Conservation (phyloP, 2,888 invertebrate species). For the Drosophila merina region DNA sequence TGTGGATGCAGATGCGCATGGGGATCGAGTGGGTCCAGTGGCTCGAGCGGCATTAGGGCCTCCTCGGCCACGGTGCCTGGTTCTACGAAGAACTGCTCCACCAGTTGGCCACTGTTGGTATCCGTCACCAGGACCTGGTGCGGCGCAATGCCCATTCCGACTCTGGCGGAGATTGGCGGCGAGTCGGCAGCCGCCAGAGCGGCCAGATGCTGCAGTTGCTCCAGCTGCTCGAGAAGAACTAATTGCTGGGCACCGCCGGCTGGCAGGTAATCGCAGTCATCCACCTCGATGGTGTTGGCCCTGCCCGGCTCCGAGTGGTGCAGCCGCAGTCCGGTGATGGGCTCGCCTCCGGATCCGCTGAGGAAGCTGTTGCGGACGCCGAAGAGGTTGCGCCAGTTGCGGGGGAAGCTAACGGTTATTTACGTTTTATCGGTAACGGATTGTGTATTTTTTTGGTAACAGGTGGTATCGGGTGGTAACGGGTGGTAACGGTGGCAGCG, state of each 20-base stretch:
- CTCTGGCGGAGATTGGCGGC: slow-evolving; percentile 66
- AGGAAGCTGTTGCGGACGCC: slow-evolving; percentile 64
- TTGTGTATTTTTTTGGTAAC: slow-evolving; percentile 12
- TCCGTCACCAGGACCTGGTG: slow-evolving; percentile 80
- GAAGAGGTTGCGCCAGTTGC: slow-evolving; percentile 82
- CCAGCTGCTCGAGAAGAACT: slow-evolving; percentile 80
- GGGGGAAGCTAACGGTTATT: slow-evolving; percentile 80
- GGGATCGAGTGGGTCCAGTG: slow-evolving; percentile 51
- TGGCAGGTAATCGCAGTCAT: slow-evolving; percentile 81
- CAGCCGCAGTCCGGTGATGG: slow-evolving; percentile 60
- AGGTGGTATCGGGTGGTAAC: background rate
- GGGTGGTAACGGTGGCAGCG: slow-evolving; percentile 20
- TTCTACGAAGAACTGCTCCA: slow-evolving; percentile 78
- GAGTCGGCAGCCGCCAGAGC: slow-evolving; percentile 81
- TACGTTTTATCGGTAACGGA: slow-evolving; percentile 20
- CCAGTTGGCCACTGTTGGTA: slow-evolving; percentile 74
- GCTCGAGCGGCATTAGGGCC: slow-evolving; percentile 25
- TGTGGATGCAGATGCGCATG: slow-evolving; percentile 76
- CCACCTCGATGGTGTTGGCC: slow-evolving; percentile 83
- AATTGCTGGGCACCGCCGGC: slow-evolving; percentile 72
- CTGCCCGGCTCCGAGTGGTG: slow-evolving; percentile 78
- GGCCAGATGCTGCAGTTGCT: slow-evolving; percentile 80
- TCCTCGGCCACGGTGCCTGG: slow-evolving; percentile 71
- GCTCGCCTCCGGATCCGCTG: slow-evolving; percentile 53
- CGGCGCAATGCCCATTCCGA: slow-evolving; percentile 61